Conservation (phyloP, 2,797 vertebrate species). For the Rhodeus uyekii region DNA sequence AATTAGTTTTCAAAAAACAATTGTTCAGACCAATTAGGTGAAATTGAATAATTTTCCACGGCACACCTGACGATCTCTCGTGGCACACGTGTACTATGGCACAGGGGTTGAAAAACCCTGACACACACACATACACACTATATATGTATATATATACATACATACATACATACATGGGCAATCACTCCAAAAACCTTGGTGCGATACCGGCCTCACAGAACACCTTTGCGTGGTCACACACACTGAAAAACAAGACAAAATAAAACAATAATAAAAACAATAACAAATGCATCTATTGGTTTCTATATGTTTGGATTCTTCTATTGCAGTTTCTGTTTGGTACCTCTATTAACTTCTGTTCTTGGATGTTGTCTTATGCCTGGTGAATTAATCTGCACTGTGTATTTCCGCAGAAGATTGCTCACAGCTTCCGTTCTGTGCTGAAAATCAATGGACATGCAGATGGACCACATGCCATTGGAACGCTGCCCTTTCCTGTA, state of each 20-base stretch:
- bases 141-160: too few relatives aligned
- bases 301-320: neutral
- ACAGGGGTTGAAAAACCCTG: too few relatives aligned
- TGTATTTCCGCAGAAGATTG: conserved; percentile 31
- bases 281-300: neutral
- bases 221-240: neutral
- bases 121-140: too few relatives aligned
- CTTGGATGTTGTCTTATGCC: neutral
- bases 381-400: conserved; percentile 3
- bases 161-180: too few relatives aligned
- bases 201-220: neutral
- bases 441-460: conserved; percentile 35
- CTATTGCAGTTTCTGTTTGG: neutral
- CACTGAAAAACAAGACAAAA: neutral
- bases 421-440: conserved; percentile 19
- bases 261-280: neutral
- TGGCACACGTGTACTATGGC: too few relatives aligned
- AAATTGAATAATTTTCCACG: too few relatives aligned
- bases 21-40: too few relatives aligned
- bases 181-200: neutral
- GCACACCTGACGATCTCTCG: too few relatives aligned
- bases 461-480: conserved; percentile 23
- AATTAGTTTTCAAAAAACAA: too few relatives aligned
- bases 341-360: neutral
- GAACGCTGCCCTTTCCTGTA: conserved; percentile 8